A percentile compares a stretch with the other conserved stretches of the same genome.
Evolutionary conservation across 1,140 invertebrate species (phyloP).

Genomic region (Triops longicaudatus): DNA sequence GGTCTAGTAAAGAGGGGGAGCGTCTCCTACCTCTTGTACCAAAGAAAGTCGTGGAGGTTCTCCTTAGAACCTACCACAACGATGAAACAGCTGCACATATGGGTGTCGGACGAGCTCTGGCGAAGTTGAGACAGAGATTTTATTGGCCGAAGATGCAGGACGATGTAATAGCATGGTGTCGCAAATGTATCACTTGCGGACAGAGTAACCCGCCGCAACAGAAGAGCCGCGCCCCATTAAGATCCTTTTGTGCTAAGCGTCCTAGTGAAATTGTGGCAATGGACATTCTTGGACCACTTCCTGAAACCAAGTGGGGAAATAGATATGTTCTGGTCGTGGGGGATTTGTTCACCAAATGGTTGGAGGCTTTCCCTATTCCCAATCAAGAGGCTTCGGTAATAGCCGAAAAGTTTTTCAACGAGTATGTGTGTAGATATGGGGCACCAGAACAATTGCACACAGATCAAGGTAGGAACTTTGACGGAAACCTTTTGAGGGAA

Average conservation of each 20-base stretch:
- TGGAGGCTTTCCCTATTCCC: neutral
- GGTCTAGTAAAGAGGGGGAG: too few relatives aligned
- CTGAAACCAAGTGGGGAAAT: slow-evolving; percentile 25
- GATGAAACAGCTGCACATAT: neutral
- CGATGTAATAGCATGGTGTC: too few relatives aligned
- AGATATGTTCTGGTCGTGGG: slow-evolving; percentile 32
- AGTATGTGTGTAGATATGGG: neutral
- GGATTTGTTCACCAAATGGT: slow-evolving; percentile 34
- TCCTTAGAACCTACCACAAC: neutral
- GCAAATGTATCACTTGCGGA: too few relatives aligned
- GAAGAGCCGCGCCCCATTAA: too few relatives aligned
- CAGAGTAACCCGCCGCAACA: too few relatives aligned
- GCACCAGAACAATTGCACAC: neutral
- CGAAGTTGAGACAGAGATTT: neutral
- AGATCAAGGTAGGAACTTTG: neutral
- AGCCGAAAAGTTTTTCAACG: neutral
- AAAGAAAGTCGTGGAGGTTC: too few relatives aligned
- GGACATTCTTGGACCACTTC: slow-evolving; percentile 31
- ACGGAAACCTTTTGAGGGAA: neutral
- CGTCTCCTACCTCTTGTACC: too few relatives aligned
- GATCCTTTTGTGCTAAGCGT: too few relatives aligned
- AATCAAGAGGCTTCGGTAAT: neutral
- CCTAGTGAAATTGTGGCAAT: slow-evolving; percentile 27
- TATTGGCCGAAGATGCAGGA: neutral
- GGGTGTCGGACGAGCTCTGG: neutral